Conservation (phyloP, 2,888 invertebrate genomes). For the Nomada flava region DNA sequence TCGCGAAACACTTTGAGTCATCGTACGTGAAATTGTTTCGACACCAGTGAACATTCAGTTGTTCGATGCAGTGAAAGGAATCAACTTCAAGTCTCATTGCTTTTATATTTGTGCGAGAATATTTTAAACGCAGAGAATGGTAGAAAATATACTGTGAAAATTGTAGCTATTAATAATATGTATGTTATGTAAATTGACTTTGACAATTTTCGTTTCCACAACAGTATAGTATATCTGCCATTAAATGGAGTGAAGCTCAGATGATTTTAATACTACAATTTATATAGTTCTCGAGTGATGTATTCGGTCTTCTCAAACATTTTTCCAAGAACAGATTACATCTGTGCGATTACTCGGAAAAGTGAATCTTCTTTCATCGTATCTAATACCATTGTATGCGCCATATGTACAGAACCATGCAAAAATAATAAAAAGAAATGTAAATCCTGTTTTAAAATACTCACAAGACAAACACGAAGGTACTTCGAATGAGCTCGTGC, state of each 20-base stretch:
- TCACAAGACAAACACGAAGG: too few relatives aligned
- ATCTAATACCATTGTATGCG: too few relatives aligned
- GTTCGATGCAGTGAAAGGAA: background rate
- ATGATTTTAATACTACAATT: background rate
- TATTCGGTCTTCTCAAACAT: background rate
- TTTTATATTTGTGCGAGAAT: background rate
- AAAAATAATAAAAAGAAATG: too few relatives aligned
- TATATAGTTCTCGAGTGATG: slow-evolving; percentile 5
- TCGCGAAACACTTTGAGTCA: background rate
- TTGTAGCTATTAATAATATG: background rate
- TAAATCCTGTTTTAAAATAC: too few relatives aligned
- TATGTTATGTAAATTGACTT: background rate
- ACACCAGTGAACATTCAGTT: background rate
- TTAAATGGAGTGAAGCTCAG: too few relatives aligned
- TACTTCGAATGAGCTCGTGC: too few relatives aligned
- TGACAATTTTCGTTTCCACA: background rate
- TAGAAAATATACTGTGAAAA: too few relatives aligned
- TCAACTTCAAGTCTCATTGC: background rate
- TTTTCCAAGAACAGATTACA: background rate
- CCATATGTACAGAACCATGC: too few relatives aligned
- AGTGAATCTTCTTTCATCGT: background rate
- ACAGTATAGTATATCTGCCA: too few relatives aligned
- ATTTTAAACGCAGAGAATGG: background rate
- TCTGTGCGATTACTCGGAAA: background rate
- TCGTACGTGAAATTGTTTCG: background rate